phyloP scores from a whole-genome alignment of 2,888 invertebrate genomes.

The Drosophila recens region DNA sequence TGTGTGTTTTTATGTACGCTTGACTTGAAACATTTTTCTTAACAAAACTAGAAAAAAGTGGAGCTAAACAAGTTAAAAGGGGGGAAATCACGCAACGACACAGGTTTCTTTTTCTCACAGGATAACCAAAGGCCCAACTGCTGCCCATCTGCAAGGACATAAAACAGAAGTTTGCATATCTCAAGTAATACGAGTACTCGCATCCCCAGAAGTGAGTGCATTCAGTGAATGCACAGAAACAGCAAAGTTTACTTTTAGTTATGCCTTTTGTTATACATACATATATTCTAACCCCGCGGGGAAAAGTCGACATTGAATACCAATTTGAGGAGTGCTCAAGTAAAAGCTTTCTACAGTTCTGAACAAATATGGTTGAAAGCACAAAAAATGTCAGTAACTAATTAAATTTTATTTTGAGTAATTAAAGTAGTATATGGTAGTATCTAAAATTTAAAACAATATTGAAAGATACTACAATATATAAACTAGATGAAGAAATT shows the following conservation, averaged over 20 bases:
- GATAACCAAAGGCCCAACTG: conserved; percentile 20
- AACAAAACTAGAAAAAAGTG: neutral
- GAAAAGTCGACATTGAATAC: conserved; percentile 1
- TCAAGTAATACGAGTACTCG: conserved; percentile 36
- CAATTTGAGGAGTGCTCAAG: conserved; percentile 1
- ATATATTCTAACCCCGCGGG: conserved; percentile 29
- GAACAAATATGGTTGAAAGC: neutral
- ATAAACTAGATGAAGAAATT: too few species aligned
- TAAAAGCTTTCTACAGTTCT: neutral
- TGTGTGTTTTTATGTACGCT: conserved; percentile 31
- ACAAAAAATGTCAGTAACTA: neutral
- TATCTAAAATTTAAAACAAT: too few species aligned
- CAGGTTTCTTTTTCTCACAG: neutral
- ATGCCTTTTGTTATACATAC: conserved; percentile 11
- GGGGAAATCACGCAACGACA: conserved; percentile 37
- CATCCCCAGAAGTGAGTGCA: conserved; percentile 29
- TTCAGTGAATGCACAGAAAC: conserved; percentile 23
- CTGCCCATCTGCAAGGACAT: conserved; percentile 54
- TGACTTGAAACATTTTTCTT: conserved; percentile 36
- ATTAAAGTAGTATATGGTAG: too few species aligned
- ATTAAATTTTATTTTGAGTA: neutral
- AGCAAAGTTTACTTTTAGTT: conserved; percentile 51
- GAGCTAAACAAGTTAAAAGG: conserved; percentile 34
- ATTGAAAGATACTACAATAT: too few species aligned
- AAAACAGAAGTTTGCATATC: conserved; percentile 70